Percentiles rank a stretch among this genome's conserved stretches.
phyloP scores from a whole-genome alignment of 2,888 invertebrate species.

The Nemoura dubitans region DNA sequence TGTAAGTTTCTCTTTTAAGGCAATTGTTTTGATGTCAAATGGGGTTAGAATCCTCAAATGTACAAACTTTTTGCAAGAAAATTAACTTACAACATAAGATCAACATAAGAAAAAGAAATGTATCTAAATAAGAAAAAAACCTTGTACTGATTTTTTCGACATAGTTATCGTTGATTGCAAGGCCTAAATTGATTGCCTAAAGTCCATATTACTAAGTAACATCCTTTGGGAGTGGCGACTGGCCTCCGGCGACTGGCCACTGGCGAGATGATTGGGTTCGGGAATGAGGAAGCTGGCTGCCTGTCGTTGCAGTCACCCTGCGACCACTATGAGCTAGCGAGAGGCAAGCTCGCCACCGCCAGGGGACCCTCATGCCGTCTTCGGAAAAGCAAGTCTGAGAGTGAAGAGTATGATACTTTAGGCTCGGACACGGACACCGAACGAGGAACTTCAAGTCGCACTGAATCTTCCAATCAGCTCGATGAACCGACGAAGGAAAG shows the following conservation, averaged over 20 bases:
- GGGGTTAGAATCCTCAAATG: no score
- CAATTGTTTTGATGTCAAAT: no score
- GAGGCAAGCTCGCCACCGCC: conserved; percentile 34
- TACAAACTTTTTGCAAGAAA: no score
- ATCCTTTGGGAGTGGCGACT: not conserved
- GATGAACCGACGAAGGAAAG: conserved; percentile 58
- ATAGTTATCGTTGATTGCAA: not conserved
- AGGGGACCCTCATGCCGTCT: not conserved
- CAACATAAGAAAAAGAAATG: not conserved
- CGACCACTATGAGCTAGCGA: conserved; percentile 47
- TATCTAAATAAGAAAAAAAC: not conserved
- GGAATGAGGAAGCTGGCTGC: not conserved
- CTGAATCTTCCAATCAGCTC: conserved; percentile 63
- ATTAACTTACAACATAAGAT: no score
- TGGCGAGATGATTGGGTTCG: not conserved
- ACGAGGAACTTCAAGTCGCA: conserved; percentile 67
- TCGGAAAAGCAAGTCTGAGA: conserved; percentile 62
- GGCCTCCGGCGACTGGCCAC: no score
- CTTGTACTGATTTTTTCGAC: not conserved
- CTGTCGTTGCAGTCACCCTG: conserved; percentile 45
- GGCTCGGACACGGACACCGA: conserved; percentile 68
- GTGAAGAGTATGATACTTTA: conserved; percentile 67
- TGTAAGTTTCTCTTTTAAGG: no score
- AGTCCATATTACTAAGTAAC: not conserved
- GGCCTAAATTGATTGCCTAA: not conserved